Conservation (phyloP, 2,113 vertebrate genomes). For the Arizona elegans region DNA sequence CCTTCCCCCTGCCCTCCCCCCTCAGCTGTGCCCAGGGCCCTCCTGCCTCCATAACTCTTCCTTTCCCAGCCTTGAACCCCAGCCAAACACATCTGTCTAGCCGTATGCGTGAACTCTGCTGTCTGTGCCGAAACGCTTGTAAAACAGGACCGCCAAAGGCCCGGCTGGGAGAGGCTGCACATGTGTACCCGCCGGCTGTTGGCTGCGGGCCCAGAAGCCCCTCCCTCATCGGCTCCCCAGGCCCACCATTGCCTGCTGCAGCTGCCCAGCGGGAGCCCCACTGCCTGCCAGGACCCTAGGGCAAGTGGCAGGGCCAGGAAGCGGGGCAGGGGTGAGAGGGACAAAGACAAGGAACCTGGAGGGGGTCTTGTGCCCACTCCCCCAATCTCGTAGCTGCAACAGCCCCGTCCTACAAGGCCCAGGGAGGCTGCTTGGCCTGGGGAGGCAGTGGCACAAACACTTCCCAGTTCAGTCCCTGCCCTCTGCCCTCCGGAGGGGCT, state of each 20-base stretch:
- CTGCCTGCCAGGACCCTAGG: not conserved
- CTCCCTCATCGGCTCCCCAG: conserved; percentile 39
- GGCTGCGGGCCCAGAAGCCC: conserved; percentile 80
- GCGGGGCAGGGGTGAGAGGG: not conserved
- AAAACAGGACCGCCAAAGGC: conserved; percentile 85
- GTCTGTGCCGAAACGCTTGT: conserved; percentile 84
- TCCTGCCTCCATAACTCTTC: conserved; percentile 94
- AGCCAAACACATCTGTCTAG: conserved; percentile 98
- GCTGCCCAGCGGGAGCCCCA: not conserved
- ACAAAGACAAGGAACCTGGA: too few species aligned
- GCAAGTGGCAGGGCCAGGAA: not conserved
- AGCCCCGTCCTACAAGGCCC: conserved; percentile 59
- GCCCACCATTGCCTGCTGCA: conserved; percentile 36
- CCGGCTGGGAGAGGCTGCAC: conserved; percentile 81
- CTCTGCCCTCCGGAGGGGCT: too few species aligned
- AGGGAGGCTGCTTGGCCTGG: too few species aligned
- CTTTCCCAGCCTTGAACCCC: conserved; percentile 91
- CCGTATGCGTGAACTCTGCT: conserved; percentile 94
- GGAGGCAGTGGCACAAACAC: too few species aligned
- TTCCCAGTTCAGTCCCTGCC: too few species aligned
- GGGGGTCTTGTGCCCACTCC: conserved; percentile 57
- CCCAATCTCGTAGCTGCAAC: not conserved
- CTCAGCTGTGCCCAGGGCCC: conserved; percentile 89
- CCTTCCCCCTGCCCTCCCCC: conserved; percentile 59
- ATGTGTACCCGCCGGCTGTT: conserved; percentile 82